phyloP scores from a whole-genome alignment of 2,888 invertebrate species.

The Metallyticus violacea region DNA sequence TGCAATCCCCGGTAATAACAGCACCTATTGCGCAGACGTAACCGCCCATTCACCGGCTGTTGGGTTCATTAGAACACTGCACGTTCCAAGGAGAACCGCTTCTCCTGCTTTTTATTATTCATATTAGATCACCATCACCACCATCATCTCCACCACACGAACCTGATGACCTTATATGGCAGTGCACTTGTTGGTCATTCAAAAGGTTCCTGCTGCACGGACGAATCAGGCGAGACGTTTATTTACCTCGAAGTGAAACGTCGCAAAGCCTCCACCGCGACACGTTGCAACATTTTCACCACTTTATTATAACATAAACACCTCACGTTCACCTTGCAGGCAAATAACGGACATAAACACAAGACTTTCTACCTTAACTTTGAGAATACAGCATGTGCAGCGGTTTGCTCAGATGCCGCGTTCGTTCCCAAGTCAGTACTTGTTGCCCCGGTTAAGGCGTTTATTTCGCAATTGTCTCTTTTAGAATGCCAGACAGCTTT shows the following conservation, averaged over 20 bases:
- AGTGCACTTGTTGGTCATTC: not conserved
- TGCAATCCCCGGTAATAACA: not conserved
- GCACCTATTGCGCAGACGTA: not conserved
- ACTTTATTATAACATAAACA: no score
- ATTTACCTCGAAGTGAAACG: not conserved
- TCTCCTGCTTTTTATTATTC: not conserved
- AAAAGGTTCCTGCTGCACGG: not conserved
- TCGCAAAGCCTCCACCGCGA: no score
- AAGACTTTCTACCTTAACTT: no score
- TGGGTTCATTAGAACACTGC: not conserved
- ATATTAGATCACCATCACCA: not conserved
- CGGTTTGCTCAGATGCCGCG: no score
- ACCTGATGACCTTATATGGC: not conserved
- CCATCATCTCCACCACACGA: not conserved
- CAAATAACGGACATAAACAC: no score
- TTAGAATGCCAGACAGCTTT: no score
- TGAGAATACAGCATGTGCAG: no score
- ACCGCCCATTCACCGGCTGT: not conserved
- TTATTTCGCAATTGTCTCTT: no score
- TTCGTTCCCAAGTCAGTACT: no score
- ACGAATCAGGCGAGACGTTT: not conserved
- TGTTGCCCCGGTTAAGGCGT: no score
- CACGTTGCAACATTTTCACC: no score
- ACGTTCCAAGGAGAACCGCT: not conserved
- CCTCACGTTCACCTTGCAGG: no score